Evolutionary conservation across 2,888 invertebrate species (phyloP).

Genomic region (Polymixis lichenea): DNA sequence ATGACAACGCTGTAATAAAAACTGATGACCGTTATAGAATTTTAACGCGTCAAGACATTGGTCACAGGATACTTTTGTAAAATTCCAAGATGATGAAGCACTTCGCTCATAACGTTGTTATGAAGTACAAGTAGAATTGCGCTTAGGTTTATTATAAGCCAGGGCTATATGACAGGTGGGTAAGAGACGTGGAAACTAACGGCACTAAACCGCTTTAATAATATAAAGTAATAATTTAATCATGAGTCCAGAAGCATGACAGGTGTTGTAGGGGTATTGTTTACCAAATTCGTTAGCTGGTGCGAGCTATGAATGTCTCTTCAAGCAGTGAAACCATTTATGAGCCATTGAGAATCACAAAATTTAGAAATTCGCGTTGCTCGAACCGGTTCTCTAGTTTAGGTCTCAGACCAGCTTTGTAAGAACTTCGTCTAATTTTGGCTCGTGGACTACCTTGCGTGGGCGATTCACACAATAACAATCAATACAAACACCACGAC

Average conservation of each 20-base stretch:
- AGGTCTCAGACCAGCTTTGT: constrained; percentile 18
- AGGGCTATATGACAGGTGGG: background rate
- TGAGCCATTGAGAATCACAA: background rate
- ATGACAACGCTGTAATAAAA: constrained; percentile 54
- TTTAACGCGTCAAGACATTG: constrained; percentile 18
- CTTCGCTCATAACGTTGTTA: background rate
- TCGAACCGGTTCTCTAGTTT: background rate
- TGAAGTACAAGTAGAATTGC: background rate
- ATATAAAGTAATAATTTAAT: no score
- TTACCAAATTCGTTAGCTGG: background rate
- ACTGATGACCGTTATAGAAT: constrained; percentile 38
- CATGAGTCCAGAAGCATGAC: background rate
- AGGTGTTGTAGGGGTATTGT: background rate
- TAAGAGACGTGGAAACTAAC: constrained; percentile 18
- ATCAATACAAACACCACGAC: constrained; percentile 50
- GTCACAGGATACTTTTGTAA: constrained; percentile 12
- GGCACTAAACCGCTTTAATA: constrained; percentile 2
- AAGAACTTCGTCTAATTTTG: constrained; percentile 41
- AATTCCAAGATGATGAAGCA: constrained; percentile 7
- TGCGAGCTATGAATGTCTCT: background rate
- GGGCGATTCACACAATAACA: constrained; percentile 54
- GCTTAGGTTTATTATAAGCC: background rate
- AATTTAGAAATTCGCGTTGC: background rate
- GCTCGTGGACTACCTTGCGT: constrained; percentile 41
- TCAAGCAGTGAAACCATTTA: background rate